Conservation (phyloP, 2,113 vertebrate genomes). For the Athene cunicularia region DNA sequence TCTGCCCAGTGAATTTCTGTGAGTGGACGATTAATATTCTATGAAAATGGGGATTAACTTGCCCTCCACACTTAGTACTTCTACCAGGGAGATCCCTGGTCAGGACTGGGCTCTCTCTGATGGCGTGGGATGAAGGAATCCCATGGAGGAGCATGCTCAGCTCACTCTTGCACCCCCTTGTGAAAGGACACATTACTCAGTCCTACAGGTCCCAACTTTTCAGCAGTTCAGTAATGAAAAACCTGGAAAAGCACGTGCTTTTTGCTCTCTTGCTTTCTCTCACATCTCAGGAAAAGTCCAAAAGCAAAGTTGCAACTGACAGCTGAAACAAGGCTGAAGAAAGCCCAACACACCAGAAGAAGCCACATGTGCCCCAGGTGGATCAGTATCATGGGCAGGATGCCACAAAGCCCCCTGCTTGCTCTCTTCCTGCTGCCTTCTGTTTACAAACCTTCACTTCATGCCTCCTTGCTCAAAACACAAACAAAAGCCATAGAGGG, state of each 20-base stretch:
- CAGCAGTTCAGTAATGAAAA: neutral
- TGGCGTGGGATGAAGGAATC: neutral
- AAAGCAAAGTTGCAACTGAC: neutral
- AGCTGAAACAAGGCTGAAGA: neutral
- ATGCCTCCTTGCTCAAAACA: slow-evolving; percentile 59
- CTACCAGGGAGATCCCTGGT: neutral
- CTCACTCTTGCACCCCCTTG: rapidly evolving
- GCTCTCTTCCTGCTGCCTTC: neutral
- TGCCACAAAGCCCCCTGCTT: neutral
- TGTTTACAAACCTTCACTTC: slow-evolving; percentile 59
- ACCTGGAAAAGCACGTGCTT: neutral
- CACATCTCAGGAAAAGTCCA: neutral
- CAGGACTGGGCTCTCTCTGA: neutral
- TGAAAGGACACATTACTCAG: neutral
- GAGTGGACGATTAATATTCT: slow-evolving; percentile 53
- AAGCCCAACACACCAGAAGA: neutral
- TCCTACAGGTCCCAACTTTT: neutral
- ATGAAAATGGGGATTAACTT: slow-evolving; percentile 17
- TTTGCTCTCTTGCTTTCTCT: neutral
- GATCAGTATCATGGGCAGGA: neutral
- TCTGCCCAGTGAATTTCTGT: slow-evolving; percentile 33
- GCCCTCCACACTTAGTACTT: neutral
- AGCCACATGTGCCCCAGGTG: neutral
- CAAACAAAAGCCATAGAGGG: slow-evolving; percentile 64
- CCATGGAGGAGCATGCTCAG: neutral